These are phyloP conservation scores for Steinernema feltiae DNA, from an alignment of 1,140 invertebrate genomes.

Conservation along the genomic window DNA sequence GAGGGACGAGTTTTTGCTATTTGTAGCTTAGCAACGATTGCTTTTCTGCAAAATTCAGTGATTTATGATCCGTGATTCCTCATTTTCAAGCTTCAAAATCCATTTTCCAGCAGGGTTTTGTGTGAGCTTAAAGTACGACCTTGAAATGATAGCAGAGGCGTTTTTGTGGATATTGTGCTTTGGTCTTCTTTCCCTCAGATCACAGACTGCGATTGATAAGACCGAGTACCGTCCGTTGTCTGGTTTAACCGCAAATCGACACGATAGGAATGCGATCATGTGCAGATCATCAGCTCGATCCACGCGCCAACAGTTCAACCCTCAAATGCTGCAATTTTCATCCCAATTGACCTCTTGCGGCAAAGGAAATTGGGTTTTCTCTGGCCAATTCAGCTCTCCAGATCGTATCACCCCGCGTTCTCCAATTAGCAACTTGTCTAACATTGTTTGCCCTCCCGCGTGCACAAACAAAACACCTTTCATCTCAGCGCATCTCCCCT, in stretches of 20 bases:
- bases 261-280: too few species aligned
- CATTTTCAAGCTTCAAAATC: not conserved
- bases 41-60: not conserved
- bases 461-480: not conserved
- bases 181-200: too few species aligned
- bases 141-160: not conserved
- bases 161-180: too few species aligned
- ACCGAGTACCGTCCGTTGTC: too few species aligned
- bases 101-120: too few species aligned
- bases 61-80: not conserved
- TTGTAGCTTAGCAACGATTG: not conserved
- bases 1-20: not conserved
- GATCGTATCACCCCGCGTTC: not conserved
- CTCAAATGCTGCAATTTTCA: too few species aligned
- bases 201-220: too few species aligned
- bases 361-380: too few species aligned
- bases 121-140: not conserved
- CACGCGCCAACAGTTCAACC: too few species aligned
- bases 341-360: too few species aligned
- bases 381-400: not conserved
- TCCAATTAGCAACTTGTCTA: slow-evolving; percentile 2
- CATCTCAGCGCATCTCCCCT: not conserved
- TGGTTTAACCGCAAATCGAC: too few species aligned
- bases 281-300: too few species aligned
- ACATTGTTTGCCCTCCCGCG: not conserved